Base-by-base conservation (phyloP, 2,113 vertebrate species). In the Cinclus mexicanus region DNA sequence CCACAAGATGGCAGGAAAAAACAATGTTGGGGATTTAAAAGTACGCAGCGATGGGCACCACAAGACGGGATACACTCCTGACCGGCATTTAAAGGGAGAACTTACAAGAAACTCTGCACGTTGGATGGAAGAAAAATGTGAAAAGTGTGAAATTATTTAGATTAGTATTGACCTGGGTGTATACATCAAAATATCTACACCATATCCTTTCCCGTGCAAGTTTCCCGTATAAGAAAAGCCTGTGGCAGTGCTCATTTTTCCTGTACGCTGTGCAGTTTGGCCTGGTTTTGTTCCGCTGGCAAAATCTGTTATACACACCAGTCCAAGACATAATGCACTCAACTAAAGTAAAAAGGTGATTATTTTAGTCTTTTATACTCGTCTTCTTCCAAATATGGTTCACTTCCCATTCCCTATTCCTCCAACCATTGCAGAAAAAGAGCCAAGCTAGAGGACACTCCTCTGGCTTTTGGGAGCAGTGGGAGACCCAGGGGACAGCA, bases 1-100 rank as follows among this genome's bases (percentile, higher is more conserved):
- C 95, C 96, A 96, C 93, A 70, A 94, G 95, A 95, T 97, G 96
- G 92, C 96, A 96, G 92, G 74, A 95, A 75, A 95, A 95, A 96
- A 60, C 94, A 93, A 93, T 23, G 35, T 85, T 93, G 67, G 25
- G 19, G 14, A 44, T 86, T 90, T 67, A 7, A 84, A 86, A 91
- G 47, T 26, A 3, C 6, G 24, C 10, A 3, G 79, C 12, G 4
- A 26, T 5, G 31, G 21, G 8, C 31, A 19, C 20, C 2, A 12
- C 55, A 35, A 7, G 23, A 13, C 1, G 2, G 41, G 31, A n/a
- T 14, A 9, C 24, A 3, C 12, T n/a, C 78, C 9, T 26, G 63
- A 18, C 15, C 1, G 9, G 16, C 41, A 31, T 59, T 76, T 56
- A 52, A 22, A 42, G 24, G 16, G 35, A 89, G n/a, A 31, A 21